Evolutionary conservation across 2,888 invertebrate species (phyloP), one percentile per base, ranked within the genome.

Genomic region (Melieria crassipennis): DNA sequence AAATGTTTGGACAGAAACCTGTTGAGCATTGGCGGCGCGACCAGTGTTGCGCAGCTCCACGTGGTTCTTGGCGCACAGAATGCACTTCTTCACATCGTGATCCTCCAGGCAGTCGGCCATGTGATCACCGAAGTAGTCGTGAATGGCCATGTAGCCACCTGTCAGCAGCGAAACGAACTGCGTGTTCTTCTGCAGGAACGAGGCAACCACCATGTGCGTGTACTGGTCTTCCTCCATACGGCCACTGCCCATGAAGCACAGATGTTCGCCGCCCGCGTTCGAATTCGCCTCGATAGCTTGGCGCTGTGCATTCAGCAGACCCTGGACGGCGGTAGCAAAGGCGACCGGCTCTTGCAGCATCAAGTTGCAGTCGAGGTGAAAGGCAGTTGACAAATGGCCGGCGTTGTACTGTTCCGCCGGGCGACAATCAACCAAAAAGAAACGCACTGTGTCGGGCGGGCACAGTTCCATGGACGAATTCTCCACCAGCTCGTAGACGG

Each of bases 171-270:
- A 96, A 62, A 99, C 95, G 85, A 95, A 98, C 80, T 94, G 93
- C 0, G 94, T 95, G 83, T 96, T 94, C 84, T 95, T 94, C 87
- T 98, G 98, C 62, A 99, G 89, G 86, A 99, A 98, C 70, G 96
- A 96, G 6, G 99, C 96, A 13, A 99, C 95, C 43, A 98, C 98
- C 99, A 99, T 99, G 84, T 98, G 94, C 16, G 98, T 96, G 84
- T 97, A 97, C 79, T 95, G 95, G 86, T 98, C 98, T 87, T 97
- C 96, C 82, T 97, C 97, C 78, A 94, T 92, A 63, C 96, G 90
- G 1, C 98, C 98, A 74, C 96, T 96, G 57, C 98, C 98, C 83
- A 99, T 91, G 85, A 96, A 95, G 81, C 96, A 96, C 75, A 98
- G 90, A 85, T 96, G 95, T 84, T 96, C 92, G 76, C 97, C 92